A percentile compares a stretch with the other conserved stretches of the same genome.
Evolutionary conservation across 2,888 invertebrate species (phyloP).

Genomic region (Leptinotarsa rubiginosa): DNA sequence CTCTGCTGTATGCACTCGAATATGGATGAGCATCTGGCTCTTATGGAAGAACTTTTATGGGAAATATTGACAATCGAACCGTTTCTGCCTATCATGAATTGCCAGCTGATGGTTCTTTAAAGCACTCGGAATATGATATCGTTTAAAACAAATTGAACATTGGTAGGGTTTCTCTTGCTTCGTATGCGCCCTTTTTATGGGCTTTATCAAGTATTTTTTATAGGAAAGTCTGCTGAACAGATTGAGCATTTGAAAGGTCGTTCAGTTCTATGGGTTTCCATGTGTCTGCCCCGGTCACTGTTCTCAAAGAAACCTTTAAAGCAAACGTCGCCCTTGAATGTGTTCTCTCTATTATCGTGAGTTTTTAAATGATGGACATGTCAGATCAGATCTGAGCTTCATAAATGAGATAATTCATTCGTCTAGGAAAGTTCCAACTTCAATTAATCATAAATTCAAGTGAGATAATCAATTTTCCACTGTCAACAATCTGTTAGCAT

Average conservation of each 20-base stretch:
- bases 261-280: not conserved
- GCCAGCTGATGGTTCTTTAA: not conserved
- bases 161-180: not conserved
- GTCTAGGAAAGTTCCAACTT: too few relatives aligned
- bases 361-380: not conserved
- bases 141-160: not conserved
- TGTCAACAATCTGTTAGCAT: too few relatives aligned
- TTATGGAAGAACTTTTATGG: not conserved
- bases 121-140: not conserved
- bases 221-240: not conserved
- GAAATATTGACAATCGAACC: not conserved
- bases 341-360: not conserved
- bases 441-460: too few relatives aligned
- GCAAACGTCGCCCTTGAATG: not conserved
- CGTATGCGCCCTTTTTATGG: constrained; percentile 7
- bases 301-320: not conserved
- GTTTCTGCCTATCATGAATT: not conserved
- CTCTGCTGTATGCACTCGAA: constrained; percentile 3
- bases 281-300: not conserved
- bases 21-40: not conserved
- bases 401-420: too few relatives aligned
- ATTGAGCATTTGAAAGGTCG: constrained; percentile 6
- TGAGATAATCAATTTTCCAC: too few relatives aligned
- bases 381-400: too few relatives aligned
- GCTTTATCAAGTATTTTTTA: constrained; percentile 9